Evolutionary conservation across 2,797 vertebrate species (phyloP), one percentile per base, ranked within the genome.

Genomic region (Oreochromis grahami): DNA sequence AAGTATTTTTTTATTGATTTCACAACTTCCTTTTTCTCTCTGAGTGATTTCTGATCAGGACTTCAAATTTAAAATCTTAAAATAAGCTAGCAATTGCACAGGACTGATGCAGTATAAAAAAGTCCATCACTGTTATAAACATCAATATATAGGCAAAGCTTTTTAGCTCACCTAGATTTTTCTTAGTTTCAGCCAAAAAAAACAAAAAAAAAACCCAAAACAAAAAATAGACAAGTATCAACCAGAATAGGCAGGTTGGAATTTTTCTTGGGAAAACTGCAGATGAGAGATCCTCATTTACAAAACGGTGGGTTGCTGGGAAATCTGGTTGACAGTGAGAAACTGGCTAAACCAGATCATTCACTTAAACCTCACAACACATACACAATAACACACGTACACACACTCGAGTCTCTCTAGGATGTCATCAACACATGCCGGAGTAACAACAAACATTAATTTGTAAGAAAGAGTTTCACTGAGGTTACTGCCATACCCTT

Each of bases 281-380:
- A 1, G 78, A 14, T 68, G 32, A 58, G n/a, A 52, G 43, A 60
- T 45, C 72, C 72, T 85, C 79, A 7, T 76, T 84, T 77, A 80
- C 58, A 79, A 86, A 84, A 24, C 65, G 11, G 26, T 80, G 32
- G 43, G 77, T 19, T 89, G 43, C 52, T 86, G 48, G 79, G 82
- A 85, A 91, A 88, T 81, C 26, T 48, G 78, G 55, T 84, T 91
- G 84, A 88, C 78, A 53, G 83, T n/a, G 78, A 84, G 52, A 92
- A 95, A 95, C 94, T 86, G 21, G 94, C 91, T 93, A 11, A 86
- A 92, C 94, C 87, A 84, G 94, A 88, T 91, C 68, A 77, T 86
- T 90, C 78, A 88, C 79, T 52, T 80, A 38, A 80, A 50, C 26
- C 81, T 87, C 53, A 72, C 68, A 74, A 60, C 65, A 60, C 3